Base-by-base conservation (phyloP, 1,140 invertebrate genomes). In the Homarus americanus region DNA sequence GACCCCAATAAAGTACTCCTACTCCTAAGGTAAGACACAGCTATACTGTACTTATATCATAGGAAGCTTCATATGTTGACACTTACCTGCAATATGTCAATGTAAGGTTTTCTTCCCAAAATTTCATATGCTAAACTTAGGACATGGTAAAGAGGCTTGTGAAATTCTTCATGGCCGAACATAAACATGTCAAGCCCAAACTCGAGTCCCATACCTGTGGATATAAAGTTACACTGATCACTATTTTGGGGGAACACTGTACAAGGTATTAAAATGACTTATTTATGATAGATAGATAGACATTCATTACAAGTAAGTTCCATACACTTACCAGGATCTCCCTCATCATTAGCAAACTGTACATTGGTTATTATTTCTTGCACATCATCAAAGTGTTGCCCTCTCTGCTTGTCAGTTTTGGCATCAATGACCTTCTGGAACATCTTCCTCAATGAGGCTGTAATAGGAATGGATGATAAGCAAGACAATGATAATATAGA, bases 301-400 rank as follows among this genome's bases (percentile, higher is more conserved):
- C n/a, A n/a, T n/a, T n/a, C n/a, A n/a, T n/a, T n/a, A n/a, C n/a
- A n/a, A n/a, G n/a, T n/a, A n/a, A n/a, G n/a, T n/a, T n/a, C n/a
- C n/a, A n/a, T 41, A n/a, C 12, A 75, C 75, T 82, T 58, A 92
- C 92, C 92, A 82, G 69, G 98, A 94, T 99, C 98, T 94, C 97
- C 98, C 94, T 99, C 98, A 94, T 99, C 98, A 91, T 97, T 96
- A 1, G 98, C 98, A 94, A 98, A 98, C 93, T 96, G 97, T 10
- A 97, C 96, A 93, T 96, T 96, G 58, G 96, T 97, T 40, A 98
- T 95, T 12, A 98, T 94, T 92, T 97, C 96, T 92, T 98, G 96
- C 4, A 99, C 93, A 12, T 96, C 87, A 95, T 96, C 91, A 96
- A 95, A 91, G 95, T 94, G 92, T 93, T 95, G 95, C 93, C 96